Evolutionary conservation across 2,113 vertebrate species (phyloP), one percentile per base, ranked within the genome.

Genomic region (Sciurus niger): DNA sequence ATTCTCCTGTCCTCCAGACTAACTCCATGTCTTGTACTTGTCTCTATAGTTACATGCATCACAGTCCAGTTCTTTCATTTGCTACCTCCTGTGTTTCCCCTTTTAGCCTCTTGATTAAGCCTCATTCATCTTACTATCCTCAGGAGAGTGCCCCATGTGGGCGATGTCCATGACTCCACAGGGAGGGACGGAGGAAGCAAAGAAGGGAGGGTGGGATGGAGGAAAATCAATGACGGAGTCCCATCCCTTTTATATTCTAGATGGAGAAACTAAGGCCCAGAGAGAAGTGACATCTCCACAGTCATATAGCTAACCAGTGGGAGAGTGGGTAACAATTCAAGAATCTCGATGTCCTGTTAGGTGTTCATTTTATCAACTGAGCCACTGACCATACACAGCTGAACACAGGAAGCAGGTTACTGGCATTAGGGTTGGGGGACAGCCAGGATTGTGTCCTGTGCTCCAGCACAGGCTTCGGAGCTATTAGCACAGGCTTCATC

Each of bases 21-120:
- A 5, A 65, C 55, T 30, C 55, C n/a, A 2, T 0, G 13, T 10
- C 80, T 37, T 1, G 4, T 9, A 1, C 1, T 0, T 55, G 93
- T 87, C 83, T 92, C 91, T 90, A 46, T 68, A 77, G 65, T 70
- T 73, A 92, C 22, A 8, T 1, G 8, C 20, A 25, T 58, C 67
- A 28, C 1, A 1, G 90, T 4, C 1, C 34, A 11, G 2, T 72
- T 65, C 20, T 65, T 92, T 46, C 32, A 53, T 40, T 78, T 34
- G 22, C 7, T 60, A 43, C 70, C 40, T 25, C 2, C 11, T 48
- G 37, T 55, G 34, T 60, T 40, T 86, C 63, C 84, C 40, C 46
- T 68, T 89, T 58, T 51, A 73, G 74, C n/a, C 37, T 84, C 74
- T 68, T 6, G 8, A 80, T 92, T 68, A 84, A 40, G 43, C 14